Percentiles rank a stretch among this genome's conserved stretches.
phyloP scores from a whole-genome alignment of 2,888 invertebrate species.

The Stictocephala bisonia region DNA sequence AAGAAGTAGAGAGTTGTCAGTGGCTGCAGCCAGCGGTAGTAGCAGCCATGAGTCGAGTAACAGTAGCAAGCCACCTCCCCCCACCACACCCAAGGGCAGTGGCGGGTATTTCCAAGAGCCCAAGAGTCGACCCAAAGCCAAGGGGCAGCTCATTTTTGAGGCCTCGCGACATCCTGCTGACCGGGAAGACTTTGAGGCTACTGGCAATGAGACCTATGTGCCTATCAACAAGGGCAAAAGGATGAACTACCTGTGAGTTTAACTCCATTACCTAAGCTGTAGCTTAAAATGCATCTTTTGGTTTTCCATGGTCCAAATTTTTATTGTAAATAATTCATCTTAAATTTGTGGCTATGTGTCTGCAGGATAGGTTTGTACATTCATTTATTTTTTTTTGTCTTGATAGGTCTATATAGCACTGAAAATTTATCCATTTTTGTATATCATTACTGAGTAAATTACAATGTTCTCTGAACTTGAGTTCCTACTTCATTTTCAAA shows the following conservation, averaged over 20 bases:
- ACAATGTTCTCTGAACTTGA: too few relatives aligned
- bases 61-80: not conserved
- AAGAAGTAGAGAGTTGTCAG: conserved; percentile 37
- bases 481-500: too few relatives aligned
- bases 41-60: too few relatives aligned
- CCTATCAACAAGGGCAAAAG: conserved; percentile 63
- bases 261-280: not conserved
- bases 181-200: conserved; percentile 78
- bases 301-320: not conserved
- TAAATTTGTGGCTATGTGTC: too few relatives aligned
- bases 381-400: not conserved
- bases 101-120: conserved; percentile 25
- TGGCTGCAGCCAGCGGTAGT: not conserved
- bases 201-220: conserved; percentile 73
- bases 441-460: too few relatives aligned
- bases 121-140: conserved; percentile 57
- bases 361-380: not conserved
- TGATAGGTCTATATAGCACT: not conserved
- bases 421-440: not conserved
- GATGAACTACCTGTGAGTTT: conserved; percentile 61
- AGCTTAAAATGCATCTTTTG: not conserved
- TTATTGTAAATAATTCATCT: not conserved
- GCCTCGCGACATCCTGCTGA: conserved; percentile 78
- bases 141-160: conserved; percentile 76
- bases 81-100: not conserved